A percentile compares a stretch with the other conserved stretches of the same genome.
phyloP scores from a whole-genome alignment of 53 echinoderm and acorn worm genomes.

The Apostichopus leukothele region DNA sequence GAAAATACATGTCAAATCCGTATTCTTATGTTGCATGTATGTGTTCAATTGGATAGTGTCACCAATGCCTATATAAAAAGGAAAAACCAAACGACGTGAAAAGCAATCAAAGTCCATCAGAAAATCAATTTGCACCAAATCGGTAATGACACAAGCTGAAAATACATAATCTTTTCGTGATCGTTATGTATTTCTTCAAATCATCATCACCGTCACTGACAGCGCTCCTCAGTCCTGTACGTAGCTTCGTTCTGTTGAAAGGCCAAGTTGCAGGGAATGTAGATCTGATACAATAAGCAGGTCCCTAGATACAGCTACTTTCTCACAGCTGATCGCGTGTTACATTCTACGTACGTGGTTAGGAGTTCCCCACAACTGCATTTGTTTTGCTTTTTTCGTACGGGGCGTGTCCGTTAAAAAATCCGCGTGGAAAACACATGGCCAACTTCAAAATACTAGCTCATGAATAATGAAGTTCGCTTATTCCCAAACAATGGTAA shows the following conservation, averaged over 20 bases:
- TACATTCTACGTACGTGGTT: background rate
- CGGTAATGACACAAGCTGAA: background rate
- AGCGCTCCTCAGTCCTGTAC: background rate
- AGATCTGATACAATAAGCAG: background rate
- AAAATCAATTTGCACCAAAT: background rate
- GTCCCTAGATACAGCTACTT: background rate
- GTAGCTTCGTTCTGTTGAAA: background rate
- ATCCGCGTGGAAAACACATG: conserved; percentile 52
- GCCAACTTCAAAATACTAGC: conserved; percentile 33
- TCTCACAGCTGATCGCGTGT: background rate
- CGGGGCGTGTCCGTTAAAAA: conserved; percentile 34
- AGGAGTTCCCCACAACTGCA: background rate
- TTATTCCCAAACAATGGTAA: conserved; percentile 29
- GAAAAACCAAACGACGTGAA: background rate
- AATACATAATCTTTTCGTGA: background rate
- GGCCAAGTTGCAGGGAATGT: background rate
- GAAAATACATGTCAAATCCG: too few species aligned
- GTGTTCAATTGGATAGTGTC: too few species aligned
- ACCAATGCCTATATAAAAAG: too few species aligned
- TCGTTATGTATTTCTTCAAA: background rate
- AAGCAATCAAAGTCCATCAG: background rate
- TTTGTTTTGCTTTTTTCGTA: conserved; percentile 47
- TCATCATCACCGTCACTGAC: background rate
- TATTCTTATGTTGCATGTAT: too few species aligned
- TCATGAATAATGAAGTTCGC: conserved; percentile 38